Conservation (phyloP, 2,888 invertebrate genomes). For the Melieria omissa region DNA sequence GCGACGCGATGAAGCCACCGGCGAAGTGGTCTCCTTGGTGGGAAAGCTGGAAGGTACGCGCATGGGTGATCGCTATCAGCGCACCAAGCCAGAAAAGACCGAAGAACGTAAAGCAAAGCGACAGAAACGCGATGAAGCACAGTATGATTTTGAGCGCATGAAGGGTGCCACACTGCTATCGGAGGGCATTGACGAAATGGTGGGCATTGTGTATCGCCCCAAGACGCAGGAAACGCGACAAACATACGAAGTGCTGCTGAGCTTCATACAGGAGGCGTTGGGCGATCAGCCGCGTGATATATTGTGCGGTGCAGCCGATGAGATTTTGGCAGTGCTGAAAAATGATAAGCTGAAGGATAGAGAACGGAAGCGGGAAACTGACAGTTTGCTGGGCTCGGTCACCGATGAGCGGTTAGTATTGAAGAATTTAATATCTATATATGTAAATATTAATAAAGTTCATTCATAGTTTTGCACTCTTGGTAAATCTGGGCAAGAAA, state of each 20-base stretch:
- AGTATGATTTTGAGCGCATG: conserved; percentile 90
- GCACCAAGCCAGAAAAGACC: conserved; percentile 92
- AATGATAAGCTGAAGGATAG: conserved; percentile 94
- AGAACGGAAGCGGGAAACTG: conserved; percentile 92
- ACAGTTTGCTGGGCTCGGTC: conserved; percentile 82
- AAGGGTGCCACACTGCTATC: conserved; percentile 87
- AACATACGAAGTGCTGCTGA: conserved; percentile 94
- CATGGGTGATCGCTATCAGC: conserved; percentile 96
- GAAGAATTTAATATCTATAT: background rate
- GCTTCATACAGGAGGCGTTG: conserved; percentile 96
- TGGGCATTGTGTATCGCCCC: conserved; percentile 94
- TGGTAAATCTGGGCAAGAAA: conserved; percentile 97
- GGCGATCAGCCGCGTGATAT: conserved; percentile 98
- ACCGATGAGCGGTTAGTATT: conserved; percentile 76
- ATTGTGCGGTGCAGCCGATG: conserved; percentile 98
- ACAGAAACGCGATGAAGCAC: conserved; percentile 91
- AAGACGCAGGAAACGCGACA: conserved; percentile 98
- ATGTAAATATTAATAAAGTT: background rate
- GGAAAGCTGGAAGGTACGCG: conserved; percentile 89
- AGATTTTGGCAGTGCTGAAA: conserved; percentile 93
- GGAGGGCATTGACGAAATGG: conserved; percentile 91
- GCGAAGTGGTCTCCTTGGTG: conserved; percentile 95
- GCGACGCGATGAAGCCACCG: conserved; percentile 98
- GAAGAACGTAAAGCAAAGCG: conserved; percentile 93
- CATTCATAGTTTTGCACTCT: conserved; percentile 85